Evolutionary conservation across 1,140 invertebrate genomes (phyloP), one percentile per base, ranked within the genome.

Genomic region (Pollicipes pollicipes): DNA sequence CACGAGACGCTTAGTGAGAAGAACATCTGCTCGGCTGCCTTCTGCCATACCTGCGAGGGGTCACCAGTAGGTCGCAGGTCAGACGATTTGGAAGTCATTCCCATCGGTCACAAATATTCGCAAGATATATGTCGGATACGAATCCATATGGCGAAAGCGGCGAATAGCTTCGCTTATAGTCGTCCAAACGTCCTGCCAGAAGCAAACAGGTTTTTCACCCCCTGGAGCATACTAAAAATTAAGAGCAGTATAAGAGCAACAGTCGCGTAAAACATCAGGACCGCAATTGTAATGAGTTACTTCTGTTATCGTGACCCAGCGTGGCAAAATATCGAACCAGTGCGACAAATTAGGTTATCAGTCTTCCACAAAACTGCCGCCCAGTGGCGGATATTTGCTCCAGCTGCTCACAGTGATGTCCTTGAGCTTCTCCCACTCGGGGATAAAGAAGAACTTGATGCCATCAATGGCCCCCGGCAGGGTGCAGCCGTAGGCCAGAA

Each of bases 341-440:
- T 64, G 26, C n/a, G 63, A 26, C 26, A 64, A 64, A 26, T 26
- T 64, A 64, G n/a, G n/a, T 64, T 64, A 26, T n/a, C n/a, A 64
- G 26, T 26, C 63, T n/a, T 64, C 63, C 63, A 64, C 26, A 64
- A 64, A 64, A 64, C 26, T 26, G n/a, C 26, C n/a, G 26, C n/a
- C 63, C 63, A 26, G n/a, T 64, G 63, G n/a, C 26, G 26, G n/a
- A 64, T 26, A n/a, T 26, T 64, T 64, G 26, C n/a, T 64, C n/a
- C 63, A 26, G 26, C 26, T 26, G n/a, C 64, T 63, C 72, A 86
- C 87, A 72, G 83, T 80, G 0, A 87, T 82, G 70, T 88, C 83
- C 27, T 87, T 79, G 1, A 90, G 79, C 74, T 85, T 84, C 10
- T 81, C 76, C 88, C 88, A 90, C 69, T 88, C 75, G 13, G 81